phyloP scores from a whole-genome alignment of 53 echinoderm and acorn worm genomes.

The Paracentrotus lividus region DNA sequence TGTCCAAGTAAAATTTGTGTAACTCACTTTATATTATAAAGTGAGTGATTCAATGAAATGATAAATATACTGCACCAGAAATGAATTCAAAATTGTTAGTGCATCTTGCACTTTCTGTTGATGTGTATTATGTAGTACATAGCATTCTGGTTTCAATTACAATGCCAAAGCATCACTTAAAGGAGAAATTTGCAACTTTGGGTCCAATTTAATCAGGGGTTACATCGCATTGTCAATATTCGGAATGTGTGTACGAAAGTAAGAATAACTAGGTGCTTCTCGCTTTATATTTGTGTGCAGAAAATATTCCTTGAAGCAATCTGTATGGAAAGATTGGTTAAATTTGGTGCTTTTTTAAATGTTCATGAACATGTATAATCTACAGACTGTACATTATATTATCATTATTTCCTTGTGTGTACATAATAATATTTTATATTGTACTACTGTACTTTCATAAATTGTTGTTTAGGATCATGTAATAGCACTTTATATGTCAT shows the following conservation, averaged over 20 bases:
- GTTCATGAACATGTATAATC: neutral
- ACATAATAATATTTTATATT: slow-evolving; percentile 14
- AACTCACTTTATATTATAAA: too few species aligned
- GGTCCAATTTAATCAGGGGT: neutral
- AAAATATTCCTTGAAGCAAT: neutral
- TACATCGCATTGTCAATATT: neutral
- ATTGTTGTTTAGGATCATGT: neutral
- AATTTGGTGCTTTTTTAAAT: slow-evolving; percentile 18
- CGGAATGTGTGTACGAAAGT: slow-evolving; percentile 20
- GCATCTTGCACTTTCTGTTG: too few species aligned
- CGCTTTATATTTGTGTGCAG: neutral
- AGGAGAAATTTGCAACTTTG: too few species aligned
- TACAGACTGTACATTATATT: neutral
- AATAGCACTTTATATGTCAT: neutral
- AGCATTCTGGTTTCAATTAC: too few species aligned
- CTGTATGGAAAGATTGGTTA: slow-evolving; percentile 20
- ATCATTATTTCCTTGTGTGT: slow-evolving; percentile 15
- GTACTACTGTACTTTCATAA: slow-evolving; percentile 48
- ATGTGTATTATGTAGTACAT: too few species aligned
- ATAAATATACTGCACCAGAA: too few species aligned
- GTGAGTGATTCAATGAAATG: too few species aligned
- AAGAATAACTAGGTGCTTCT: neutral
- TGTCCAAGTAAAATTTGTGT: neutral
- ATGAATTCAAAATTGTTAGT: too few species aligned
- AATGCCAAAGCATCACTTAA: too few species aligned